Evolutionary conservation across 2,113 vertebrate genomes (phyloP).

Genomic region (Fulmarus glacialis): DNA sequence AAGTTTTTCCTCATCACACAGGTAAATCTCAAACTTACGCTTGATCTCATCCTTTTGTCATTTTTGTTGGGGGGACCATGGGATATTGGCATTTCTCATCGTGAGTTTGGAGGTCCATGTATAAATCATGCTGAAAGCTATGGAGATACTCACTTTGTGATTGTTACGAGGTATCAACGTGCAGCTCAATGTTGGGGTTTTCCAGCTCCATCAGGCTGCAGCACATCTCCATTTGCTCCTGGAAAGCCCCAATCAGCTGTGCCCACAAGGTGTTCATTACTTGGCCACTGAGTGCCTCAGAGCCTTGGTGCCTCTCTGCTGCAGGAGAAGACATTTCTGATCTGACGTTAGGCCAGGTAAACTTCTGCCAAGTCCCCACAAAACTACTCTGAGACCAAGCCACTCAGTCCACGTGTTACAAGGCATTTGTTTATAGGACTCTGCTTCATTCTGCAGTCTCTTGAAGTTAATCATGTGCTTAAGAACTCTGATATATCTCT

Average conservation of each 20-base stretch:
- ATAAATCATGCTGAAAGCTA: accelerated
- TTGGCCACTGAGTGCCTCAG: not conserved
- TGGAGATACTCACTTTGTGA: constrained; percentile 57
- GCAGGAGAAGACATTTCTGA: not conserved
- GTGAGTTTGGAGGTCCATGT: not conserved
- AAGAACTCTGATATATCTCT: not conserved
- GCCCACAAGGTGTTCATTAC: constrained; percentile 28
- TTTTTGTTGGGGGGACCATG: not conserved
- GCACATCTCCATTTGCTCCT: constrained; percentile 61
- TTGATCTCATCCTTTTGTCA: not conserved
- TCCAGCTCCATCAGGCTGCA: constrained; percentile 71
- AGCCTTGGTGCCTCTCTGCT: not conserved
- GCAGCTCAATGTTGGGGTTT: constrained; percentile 63
- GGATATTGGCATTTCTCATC: not conserved
- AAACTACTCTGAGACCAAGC: not conserved
- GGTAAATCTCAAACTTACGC: not conserved
- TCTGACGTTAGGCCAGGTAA: not conserved
- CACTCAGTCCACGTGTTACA: not conserved
- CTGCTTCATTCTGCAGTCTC: not conserved
- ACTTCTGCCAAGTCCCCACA: not conserved
- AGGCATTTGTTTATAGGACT: not conserved
- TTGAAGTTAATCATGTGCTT: not conserved
- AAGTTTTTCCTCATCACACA: accelerated
- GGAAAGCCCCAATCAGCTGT: constrained; percentile 53
- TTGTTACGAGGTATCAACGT: constrained; percentile 53